These are phyloP conservation scores for Pollenia amentaria DNA, from an alignment of 2,888 invertebrate genomes.

Conservation along the genomic window DNA sequence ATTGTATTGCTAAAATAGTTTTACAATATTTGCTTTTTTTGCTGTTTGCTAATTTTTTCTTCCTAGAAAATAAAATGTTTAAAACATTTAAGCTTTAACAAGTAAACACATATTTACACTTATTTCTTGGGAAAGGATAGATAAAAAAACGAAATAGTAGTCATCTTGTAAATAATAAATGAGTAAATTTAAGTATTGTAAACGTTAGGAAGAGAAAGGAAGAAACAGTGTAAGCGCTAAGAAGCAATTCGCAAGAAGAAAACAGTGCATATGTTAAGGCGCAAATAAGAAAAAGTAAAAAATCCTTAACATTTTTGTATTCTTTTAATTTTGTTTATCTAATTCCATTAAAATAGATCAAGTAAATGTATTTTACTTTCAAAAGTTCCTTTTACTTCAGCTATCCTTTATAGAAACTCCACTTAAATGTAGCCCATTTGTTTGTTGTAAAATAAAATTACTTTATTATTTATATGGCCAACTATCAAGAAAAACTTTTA, in stretches of 20 bases:
- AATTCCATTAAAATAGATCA: too few relatives aligned
- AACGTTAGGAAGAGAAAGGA: background rate
- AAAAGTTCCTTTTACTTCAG: too few relatives aligned
- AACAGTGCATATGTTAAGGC: background rate
- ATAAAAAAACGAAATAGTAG: constrained; percentile 2
- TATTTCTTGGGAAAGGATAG: background rate
- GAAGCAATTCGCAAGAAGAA: background rate
- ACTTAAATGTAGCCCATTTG: background rate
- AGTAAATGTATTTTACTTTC: too few relatives aligned
- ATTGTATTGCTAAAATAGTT: constrained; percentile 33
- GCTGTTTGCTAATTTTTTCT: constrained; percentile 29
- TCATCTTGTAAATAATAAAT: constrained; percentile 39
- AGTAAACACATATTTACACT: constrained; percentile 7
- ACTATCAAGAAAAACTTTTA: constrained; percentile 24
- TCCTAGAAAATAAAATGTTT: constrained; percentile 36
- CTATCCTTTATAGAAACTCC: background rate
- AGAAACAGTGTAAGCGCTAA: background rate
- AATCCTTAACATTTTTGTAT: background rate
- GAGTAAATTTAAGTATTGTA: background rate
- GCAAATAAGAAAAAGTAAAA: background rate
- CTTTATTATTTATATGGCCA: background rate
- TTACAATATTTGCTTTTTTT: constrained; percentile 34
- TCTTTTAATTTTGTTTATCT: too few relatives aligned
- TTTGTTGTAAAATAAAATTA: background rate
- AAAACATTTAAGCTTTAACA: constrained; percentile 44